Percentiles rank a stretch among this genome's conserved stretches.
phyloP scores from a whole-genome alignment of 2,888 invertebrate species.

The Himalopsyche kuldschensis region DNA sequence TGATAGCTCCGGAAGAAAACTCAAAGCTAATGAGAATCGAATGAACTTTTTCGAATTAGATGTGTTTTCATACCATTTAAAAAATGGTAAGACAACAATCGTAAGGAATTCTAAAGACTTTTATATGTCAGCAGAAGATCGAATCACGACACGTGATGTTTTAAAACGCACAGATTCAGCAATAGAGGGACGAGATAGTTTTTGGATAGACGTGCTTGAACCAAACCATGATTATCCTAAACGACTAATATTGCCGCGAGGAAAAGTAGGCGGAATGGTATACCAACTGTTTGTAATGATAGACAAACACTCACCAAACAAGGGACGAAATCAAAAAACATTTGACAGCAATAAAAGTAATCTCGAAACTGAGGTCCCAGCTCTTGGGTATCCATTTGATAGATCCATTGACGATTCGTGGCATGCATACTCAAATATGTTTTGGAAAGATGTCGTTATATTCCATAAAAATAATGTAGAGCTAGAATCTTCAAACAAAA shows the following conservation, averaged over 20 bases:
- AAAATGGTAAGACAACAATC: conserved; percentile 67
- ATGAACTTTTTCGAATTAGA: conserved; percentile 31
- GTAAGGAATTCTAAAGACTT: conserved; percentile 69
- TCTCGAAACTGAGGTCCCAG: conserved; percentile 56
- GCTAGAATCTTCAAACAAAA: not conserved
- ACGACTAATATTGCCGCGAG: conserved; percentile 71
- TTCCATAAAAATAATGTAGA: conserved; percentile 54
- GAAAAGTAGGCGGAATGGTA: conserved; percentile 64
- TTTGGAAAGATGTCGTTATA: conserved; percentile 64
- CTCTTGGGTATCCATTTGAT: conserved; percentile 78
- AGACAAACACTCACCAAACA: conserved; percentile 47
- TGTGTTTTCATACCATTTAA: conserved; percentile 61
- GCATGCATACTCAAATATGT: conserved; percentile 69
- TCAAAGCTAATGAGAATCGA: conserved; percentile 47
- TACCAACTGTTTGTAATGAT: conserved; percentile 68
- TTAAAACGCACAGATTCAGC: conserved; percentile 47
- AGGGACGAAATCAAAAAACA: not conserved
- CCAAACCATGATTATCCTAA: conserved; percentile 62
- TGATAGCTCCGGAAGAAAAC: conserved; percentile 59
- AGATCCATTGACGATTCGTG: conserved; percentile 60
- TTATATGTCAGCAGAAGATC: conserved; percentile 64
- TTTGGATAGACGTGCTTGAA: not conserved
- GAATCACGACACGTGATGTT: conserved; percentile 51
- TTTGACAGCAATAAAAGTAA: not conserved
- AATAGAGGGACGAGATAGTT: not conserved